Evolutionary conservation across 2,888 invertebrate genomes (phyloP).

Genomic region (Brenthis daphne): DNA sequence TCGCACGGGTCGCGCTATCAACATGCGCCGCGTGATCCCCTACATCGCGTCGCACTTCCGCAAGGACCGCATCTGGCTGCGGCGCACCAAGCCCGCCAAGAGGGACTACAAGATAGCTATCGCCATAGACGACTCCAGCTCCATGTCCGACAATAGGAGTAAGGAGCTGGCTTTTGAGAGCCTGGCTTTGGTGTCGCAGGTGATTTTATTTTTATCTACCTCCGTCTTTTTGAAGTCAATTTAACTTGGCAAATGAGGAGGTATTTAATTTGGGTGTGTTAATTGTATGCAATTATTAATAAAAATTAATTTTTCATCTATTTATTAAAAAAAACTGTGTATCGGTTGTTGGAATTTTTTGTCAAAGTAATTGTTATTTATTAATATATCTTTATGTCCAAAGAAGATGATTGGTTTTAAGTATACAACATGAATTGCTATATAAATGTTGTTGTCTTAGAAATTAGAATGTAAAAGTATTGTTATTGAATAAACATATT

Average conservation of each 20-base stretch:
- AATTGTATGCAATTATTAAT: not conserved
- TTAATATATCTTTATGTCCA: too few relatives aligned
- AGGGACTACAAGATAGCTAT: conserved; percentile 97
- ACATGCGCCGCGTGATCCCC: conserved; percentile 98
- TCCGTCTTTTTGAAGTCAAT: too few relatives aligned
- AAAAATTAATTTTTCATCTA: too few relatives aligned
- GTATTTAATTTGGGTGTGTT: not conserved
- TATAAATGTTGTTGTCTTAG: too few relatives aligned
- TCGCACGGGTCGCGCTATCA: conserved; percentile 96
- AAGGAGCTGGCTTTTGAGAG: conserved; percentile 97
- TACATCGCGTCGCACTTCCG: conserved; percentile 99
- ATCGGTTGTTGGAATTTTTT: too few relatives aligned
- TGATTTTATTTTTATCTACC: conserved; percentile 35
- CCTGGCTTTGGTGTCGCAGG: conserved; percentile 92
- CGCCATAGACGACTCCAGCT: conserved; percentile 97
- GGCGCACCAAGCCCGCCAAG: conserved; percentile 96
- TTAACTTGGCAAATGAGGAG: too few relatives aligned
- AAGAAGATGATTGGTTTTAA: too few relatives aligned
- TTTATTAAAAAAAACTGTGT: too few relatives aligned
- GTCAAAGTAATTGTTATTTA: too few relatives aligned
- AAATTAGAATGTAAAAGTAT: too few relatives aligned
- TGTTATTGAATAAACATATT: too few relatives aligned
- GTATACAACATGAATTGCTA: too few relatives aligned
- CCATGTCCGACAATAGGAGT: conserved; percentile 94
- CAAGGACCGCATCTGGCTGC: conserved; percentile 99